Conservation (phyloP, 2,888 invertebrate genomes). For the Eurois occulta region DNA sequence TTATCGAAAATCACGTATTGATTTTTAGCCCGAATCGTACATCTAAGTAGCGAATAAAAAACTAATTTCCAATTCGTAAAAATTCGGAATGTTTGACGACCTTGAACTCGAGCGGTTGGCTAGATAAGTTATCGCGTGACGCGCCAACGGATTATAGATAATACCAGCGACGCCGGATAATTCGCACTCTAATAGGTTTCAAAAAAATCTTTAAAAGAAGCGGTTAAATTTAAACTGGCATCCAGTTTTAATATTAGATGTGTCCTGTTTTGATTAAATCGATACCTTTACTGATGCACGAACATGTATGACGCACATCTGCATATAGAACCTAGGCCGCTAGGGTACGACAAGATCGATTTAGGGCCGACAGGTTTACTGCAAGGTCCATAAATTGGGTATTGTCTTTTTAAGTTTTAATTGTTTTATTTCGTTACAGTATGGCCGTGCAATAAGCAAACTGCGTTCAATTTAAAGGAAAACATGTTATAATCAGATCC, state of each 20-base stretch:
- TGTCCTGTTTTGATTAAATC: conserved; percentile 6
- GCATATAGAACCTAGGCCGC: conserved; percentile 23
- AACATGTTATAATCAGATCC: conserved; percentile 23
- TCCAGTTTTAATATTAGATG: conserved; percentile 6
- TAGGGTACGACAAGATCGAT: not conserved
- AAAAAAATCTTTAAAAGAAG: conserved; percentile 12
- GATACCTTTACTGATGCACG: conserved; percentile 4
- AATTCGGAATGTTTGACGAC: conserved; percentile 51
- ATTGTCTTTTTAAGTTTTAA: not conserved
- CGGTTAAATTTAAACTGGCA: conserved; percentile 18
- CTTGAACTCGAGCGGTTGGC: conserved; percentile 64
- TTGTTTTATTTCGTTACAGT: not conserved
- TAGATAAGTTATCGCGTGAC: conserved; percentile 64
- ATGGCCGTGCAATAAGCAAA: not conserved
- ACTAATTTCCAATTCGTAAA: conserved; percentile 51
- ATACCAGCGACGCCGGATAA: conserved; percentile 29
- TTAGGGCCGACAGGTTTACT: not conserved
- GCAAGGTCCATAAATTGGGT: not conserved
- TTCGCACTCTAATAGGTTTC: conserved; percentile 29
- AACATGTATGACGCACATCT: conserved; percentile 17
- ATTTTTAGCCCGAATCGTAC: not conserved
- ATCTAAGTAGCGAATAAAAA: conserved; percentile 26
- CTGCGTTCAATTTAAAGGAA: conserved; percentile 36
- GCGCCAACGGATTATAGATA: conserved; percentile 59
- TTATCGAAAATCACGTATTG: conserved; percentile 30